These are phyloP conservation scores for Euphydryas editha DNA, from an alignment of 2,888 invertebrate genomes.

Conservation along the genomic window DNA sequence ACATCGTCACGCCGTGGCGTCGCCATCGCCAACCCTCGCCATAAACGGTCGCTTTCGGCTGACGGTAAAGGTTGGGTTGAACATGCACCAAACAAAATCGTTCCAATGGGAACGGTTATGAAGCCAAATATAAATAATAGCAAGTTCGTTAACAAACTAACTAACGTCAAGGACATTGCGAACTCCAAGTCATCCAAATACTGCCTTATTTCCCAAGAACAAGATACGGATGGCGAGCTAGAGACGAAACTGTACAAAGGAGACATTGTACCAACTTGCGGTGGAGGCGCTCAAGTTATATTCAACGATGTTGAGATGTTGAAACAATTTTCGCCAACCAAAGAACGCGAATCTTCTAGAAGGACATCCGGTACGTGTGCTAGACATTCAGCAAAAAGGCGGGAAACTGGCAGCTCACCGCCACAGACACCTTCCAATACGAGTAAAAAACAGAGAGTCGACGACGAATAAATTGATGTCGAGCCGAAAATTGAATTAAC, in stretches of 20 bases:
- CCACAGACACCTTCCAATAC: conserved; percentile 75
- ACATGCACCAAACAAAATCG: conserved; percentile 91
- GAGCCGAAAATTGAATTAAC: conserved; percentile 8
- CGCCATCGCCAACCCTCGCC: conserved; percentile 88
- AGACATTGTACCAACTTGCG: conserved; percentile 95
- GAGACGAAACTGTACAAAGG: conserved; percentile 97
- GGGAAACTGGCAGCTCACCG: conserved; percentile 70
- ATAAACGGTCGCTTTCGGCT: conserved; percentile 92
- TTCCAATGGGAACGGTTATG: conserved; percentile 94
- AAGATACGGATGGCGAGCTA: conserved; percentile 95
- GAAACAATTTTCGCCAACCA: conserved; percentile 90
- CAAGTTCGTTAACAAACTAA: conserved; percentile 92
- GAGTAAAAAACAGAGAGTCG: conserved; percentile 74
- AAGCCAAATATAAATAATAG: conserved; percentile 93
- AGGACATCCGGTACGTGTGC: conserved; percentile 65
- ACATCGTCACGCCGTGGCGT: conserved; percentile 82
- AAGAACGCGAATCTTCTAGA: conserved; percentile 57
- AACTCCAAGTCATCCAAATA: conserved; percentile 91
- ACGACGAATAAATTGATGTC: conserved; percentile 57
- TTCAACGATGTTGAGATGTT: conserved; percentile 97
- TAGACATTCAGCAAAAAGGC: conserved; percentile 71
- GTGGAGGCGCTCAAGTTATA: conserved; percentile 97
- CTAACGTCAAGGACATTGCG: conserved; percentile 89
- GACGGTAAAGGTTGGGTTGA: conserved; percentile 93
- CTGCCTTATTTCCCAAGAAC: conserved; percentile 95